Percentiles rank a stretch among this genome's conserved stretches.
These are phyloP conservation scores for Yoshiicerus persimilis DNA, from an alignment of 1,140 invertebrate genomes.

Conservation along the genomic window DNA sequence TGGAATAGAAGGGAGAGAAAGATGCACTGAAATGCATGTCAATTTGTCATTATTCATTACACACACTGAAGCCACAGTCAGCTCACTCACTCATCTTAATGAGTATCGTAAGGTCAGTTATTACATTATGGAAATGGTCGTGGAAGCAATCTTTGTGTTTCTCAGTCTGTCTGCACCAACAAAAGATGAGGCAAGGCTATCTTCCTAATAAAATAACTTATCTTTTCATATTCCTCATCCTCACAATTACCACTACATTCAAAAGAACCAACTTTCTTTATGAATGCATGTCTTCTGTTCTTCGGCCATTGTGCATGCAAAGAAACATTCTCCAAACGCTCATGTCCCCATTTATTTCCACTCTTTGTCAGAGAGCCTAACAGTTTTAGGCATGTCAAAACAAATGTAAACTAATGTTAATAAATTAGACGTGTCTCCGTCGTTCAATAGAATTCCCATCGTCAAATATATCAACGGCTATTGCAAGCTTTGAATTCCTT, in stretches of 20 bases:
- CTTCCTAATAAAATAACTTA: not conserved
- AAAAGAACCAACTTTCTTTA: not conserved
- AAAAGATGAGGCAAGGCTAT: not conserved
- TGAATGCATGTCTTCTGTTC: not conserved
- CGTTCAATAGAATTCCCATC: not conserved
- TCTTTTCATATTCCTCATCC: not conserved
- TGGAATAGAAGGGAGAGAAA: not conserved
- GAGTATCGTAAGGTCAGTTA: too few relatives aligned
- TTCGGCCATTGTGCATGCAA: not conserved
- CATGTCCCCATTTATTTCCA: not conserved
- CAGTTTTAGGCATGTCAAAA: not conserved
- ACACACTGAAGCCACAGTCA: not conserved
- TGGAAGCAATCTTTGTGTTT: too few relatives aligned
- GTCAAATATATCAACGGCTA: too few relatives aligned
- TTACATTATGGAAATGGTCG: too few relatives aligned
- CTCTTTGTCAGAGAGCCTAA: not conserved
- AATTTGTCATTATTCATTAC: not conserved
- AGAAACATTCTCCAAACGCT: not conserved
- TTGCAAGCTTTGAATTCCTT: too few relatives aligned
- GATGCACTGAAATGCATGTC: not conserved
- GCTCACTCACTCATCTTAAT: too few relatives aligned
- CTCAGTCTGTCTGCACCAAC: not conserved
- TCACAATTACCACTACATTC: not conserved
- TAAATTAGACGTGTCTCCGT: not conserved
- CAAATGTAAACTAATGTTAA: not conserved